Evolutionary conservation across 2,797 vertebrate genomes (phyloP).

Genomic region (Nyctibius grandis): DNA sequence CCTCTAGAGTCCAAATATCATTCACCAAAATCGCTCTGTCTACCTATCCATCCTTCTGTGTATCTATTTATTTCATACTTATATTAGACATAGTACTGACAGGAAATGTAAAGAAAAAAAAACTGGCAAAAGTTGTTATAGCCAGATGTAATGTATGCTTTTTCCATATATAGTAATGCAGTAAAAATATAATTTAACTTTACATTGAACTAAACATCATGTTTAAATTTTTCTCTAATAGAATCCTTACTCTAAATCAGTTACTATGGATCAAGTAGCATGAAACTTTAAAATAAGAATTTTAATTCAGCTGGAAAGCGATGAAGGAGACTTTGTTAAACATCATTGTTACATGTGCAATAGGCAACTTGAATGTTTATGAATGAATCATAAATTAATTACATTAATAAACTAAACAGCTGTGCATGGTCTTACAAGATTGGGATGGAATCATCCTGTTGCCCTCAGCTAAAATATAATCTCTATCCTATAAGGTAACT

Average conservation of each 20-base stretch:
- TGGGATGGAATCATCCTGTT: not conserved
- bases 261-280: constrained; percentile 39
- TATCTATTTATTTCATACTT: not conserved
- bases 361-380: constrained; percentile 24
- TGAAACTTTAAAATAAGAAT: constrained; percentile 33
- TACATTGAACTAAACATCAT: constrained; percentile 33
- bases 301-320: constrained; percentile 36
- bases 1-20: not conserved
- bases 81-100: not conserved
- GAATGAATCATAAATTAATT: constrained; percentile 14
- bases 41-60: not conserved
- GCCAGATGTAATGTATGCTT: constrained; percentile 4
- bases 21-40: not conserved
- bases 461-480: not conserved
- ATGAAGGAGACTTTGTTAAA: constrained; percentile 39
- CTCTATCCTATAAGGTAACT: not conserved
- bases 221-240: constrained; percentile 56
- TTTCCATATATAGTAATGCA: constrained; percentile 32
- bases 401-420: constrained; percentile 18
- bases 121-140: not conserved
- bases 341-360: constrained; percentile 13
- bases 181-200: constrained; percentile 38
- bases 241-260: constrained; percentile 40
- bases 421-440: not conserved
- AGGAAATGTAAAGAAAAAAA: constrained; percentile 8